Percentiles rank a stretch among this genome's conserved stretches.
Evolutionary conservation across 2,113 vertebrate species (phyloP).

Genomic region (Rhizomys pruinosus): DNA sequence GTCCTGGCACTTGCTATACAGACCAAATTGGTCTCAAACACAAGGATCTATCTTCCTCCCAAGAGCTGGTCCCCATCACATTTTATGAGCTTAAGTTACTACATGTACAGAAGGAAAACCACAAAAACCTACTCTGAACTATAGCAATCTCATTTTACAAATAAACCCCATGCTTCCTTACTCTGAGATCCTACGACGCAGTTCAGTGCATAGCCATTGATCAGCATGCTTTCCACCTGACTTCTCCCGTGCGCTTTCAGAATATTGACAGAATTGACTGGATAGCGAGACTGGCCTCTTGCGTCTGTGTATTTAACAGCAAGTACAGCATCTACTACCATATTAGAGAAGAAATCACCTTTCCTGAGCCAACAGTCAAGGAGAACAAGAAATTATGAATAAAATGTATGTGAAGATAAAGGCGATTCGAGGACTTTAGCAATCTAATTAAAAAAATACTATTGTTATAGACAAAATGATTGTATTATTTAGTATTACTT

Average conservation of each 20-base stretch:
- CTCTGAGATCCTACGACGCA: constrained; percentile 96
- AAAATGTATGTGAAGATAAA: neutral
- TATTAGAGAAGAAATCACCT: constrained; percentile 95
- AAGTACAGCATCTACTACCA: constrained; percentile 95
- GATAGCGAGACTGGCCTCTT: constrained; percentile 94
- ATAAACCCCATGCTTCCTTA: constrained; percentile 84
- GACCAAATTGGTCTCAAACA: too few relatives aligned
- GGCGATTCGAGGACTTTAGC: neutral
- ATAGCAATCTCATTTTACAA: neutral
- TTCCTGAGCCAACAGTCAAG: constrained; percentile 89
- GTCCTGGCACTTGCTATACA: too few relatives aligned
- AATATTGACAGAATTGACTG: constrained; percentile 95
- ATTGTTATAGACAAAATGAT: neutral
- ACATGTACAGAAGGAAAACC: too few relatives aligned
- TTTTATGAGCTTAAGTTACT: too few relatives aligned
- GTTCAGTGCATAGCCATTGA: constrained; percentile 96
- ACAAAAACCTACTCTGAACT: too few relatives aligned
- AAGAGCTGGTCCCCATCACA: too few relatives aligned
- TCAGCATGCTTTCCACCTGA: constrained; percentile 94
- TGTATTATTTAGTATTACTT: too few relatives aligned
- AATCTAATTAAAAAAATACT: neutral
- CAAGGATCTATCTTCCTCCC: too few relatives aligned
- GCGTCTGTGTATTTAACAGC: constrained; percentile 95
- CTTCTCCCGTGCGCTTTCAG: constrained; percentile 97
- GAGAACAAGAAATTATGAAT: constrained; percentile 42